Conservation (phyloP, 2,888 invertebrate species). For the Penaeus monodon region DNA sequence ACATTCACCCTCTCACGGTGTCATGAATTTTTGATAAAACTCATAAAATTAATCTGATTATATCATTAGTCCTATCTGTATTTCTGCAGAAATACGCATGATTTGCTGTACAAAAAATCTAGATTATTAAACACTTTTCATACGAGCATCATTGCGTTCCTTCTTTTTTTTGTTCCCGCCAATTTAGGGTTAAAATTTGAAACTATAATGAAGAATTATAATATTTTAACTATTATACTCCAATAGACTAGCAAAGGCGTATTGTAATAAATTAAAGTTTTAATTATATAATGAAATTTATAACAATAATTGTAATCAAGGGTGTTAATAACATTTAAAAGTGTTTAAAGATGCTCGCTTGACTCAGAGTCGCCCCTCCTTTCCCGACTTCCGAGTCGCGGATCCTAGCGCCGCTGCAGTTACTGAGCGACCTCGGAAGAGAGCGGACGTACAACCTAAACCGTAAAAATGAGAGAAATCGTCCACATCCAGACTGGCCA, state of each 20-base stretch:
- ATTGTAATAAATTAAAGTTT: background rate
- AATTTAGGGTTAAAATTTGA: background rate
- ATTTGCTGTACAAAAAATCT: no score
- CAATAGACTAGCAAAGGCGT: no score
- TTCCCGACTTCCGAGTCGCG: background rate
- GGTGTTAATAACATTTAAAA: background rate
- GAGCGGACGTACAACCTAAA: background rate
- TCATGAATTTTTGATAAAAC: no score
- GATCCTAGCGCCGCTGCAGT: conserved; percentile 5
- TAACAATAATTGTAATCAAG: background rate
- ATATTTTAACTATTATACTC: no score
- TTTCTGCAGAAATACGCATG: no score
- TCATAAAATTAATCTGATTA: no score
- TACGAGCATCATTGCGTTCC: background rate
- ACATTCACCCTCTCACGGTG: no score
- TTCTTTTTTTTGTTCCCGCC: conserved; percentile 7
- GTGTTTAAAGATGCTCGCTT: background rate
- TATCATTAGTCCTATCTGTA: no score
- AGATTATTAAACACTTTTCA: no score
- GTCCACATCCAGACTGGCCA: conserved; percentile 77
- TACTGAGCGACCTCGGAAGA: background rate
- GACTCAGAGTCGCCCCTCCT: conserved; percentile 10
- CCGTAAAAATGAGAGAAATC: conserved; percentile 74
- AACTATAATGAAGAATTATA: no score
- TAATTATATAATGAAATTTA: background rate